Evolutionary conservation across 2,113 vertebrate genomes (phyloP).

Genomic region (Dicentrarchus labrax): DNA sequence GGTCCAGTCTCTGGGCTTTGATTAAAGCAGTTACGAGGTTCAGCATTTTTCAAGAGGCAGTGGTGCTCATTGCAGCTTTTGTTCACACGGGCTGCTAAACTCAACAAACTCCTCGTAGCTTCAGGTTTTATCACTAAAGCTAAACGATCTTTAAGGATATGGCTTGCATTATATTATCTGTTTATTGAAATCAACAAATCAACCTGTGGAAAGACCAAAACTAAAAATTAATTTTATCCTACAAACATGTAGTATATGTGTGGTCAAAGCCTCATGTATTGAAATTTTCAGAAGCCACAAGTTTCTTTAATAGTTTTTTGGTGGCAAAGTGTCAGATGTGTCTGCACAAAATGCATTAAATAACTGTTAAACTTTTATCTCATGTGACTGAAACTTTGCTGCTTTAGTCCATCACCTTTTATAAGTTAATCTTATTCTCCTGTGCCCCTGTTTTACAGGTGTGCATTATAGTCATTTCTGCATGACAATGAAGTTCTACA

Average conservation of each 20-base stretch:
- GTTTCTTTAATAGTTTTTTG: neutral
- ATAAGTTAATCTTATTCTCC: neutral
- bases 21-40: slow-evolving; percentile 26
- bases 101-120: neutral
- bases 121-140: slow-evolving; percentile 10
- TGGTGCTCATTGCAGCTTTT: slow-evolving; percentile 35
- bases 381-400: neutral
- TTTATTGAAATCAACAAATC: slow-evolving; percentile 14
- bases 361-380: neutral
- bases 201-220: slow-evolving; percentile 1
- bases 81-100: slow-evolving; percentile 8
- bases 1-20: slow-evolving; percentile 11
- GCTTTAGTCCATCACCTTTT: neutral
- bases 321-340: neutral
- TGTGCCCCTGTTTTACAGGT: neutral
- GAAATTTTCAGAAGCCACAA: neutral
- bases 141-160: slow-evolving; percentile 16
- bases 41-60: slow-evolving; percentile 24
- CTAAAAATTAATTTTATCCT: neutral
- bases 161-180: neutral
- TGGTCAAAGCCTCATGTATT: neutral
- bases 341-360: neutral
- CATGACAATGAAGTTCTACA: neutral
- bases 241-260: neutral
- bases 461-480: neutral